phyloP scores from a whole-genome alignment of 2,113 vertebrate species.

The Bufo bufo region DNA sequence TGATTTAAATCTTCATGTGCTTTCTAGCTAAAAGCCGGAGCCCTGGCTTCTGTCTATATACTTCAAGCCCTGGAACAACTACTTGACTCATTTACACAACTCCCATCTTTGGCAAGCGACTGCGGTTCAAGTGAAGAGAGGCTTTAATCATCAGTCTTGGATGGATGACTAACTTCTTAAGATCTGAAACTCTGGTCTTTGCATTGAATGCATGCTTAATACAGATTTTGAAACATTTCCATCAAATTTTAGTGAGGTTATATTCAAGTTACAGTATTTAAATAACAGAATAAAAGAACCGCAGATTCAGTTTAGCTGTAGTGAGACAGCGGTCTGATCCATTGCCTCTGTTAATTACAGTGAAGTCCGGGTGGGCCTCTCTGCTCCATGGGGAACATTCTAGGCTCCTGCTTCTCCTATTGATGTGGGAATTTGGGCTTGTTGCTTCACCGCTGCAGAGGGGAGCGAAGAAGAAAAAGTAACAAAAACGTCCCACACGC shows the following conservation, averaged over 20 bases:
- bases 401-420: constrained; percentile 68
- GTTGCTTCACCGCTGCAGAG: constrained; percentile 70
- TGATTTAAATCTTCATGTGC: not conserved
- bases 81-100: constrained; percentile 39
- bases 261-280: constrained; percentile 25
- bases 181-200: constrained; percentile 46
- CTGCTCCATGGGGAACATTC: constrained; percentile 66
- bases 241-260: constrained; percentile 12
- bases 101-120: constrained; percentile 37
- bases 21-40: not conserved
- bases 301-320: constrained; percentile 70
- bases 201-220: constrained; percentile 11
- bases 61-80: constrained; percentile 26
- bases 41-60: not conserved
- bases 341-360: constrained; percentile 69
- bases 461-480: constrained; percentile 44
- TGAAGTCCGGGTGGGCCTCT: constrained; percentile 69
- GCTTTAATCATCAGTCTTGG: constrained; percentile 46
- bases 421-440: constrained; percentile 70
- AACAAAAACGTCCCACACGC: constrained; percentile 66
- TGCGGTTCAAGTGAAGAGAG: constrained; percentile 45
- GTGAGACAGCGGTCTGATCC: constrained; percentile 69
- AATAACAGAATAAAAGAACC: constrained; percentile 19
- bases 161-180: constrained; percentile 47
- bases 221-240: constrained; percentile 23